These are phyloP conservation scores for Argyresthia goedartella DNA, from an alignment of 2,888 invertebrate genomes.

Conservation along the genomic window DNA sequence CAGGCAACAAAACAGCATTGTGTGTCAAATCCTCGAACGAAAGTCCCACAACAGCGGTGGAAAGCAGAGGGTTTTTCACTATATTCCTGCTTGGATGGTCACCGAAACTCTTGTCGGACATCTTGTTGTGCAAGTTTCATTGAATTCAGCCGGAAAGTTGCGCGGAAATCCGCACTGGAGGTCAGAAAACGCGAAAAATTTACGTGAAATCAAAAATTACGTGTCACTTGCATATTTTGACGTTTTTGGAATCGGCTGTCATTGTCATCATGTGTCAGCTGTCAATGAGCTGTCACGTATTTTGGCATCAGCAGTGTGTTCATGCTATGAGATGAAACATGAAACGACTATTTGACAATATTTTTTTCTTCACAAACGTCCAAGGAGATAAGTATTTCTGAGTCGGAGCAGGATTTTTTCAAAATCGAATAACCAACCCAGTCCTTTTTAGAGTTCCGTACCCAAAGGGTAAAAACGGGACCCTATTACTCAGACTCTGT, in stretches of 20 bases:
- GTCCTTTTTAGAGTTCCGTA: no score
- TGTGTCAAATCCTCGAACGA: slow-evolving; percentile 81
- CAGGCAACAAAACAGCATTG: slow-evolving; percentile 79
- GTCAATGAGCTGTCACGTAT: no score
- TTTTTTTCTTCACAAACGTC: no score
- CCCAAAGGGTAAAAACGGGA: no score
- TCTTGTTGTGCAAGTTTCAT: slow-evolving; percentile 29
- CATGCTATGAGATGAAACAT: no score
- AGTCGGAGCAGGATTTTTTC: no score
- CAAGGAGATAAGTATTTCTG: no score
- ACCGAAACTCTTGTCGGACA: slow-evolving; percentile 64
- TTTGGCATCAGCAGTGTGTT: no score
- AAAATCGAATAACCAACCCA: no score
- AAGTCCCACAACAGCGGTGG: slow-evolving; percentile 79
- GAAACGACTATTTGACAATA: no score
- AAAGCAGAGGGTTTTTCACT: slow-evolving; percentile 78
- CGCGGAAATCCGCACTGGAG: slow-evolving; percentile 61
- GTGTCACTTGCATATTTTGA: slow-evolving; percentile 67
- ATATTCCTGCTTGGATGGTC: slow-evolving; percentile 50
- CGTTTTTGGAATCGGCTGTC: slow-evolving; percentile 3
- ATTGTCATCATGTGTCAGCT: not conserved
- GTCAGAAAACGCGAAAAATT: slow-evolving; percentile 63
- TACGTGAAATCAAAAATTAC: slow-evolving; percentile 64
- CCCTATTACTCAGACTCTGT: no score
- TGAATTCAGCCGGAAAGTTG: slow-evolving; percentile 43